Evolutionary conservation across 1,140 invertebrate genomes (phyloP).

Genomic region (Cotesia glomerata): DNA sequence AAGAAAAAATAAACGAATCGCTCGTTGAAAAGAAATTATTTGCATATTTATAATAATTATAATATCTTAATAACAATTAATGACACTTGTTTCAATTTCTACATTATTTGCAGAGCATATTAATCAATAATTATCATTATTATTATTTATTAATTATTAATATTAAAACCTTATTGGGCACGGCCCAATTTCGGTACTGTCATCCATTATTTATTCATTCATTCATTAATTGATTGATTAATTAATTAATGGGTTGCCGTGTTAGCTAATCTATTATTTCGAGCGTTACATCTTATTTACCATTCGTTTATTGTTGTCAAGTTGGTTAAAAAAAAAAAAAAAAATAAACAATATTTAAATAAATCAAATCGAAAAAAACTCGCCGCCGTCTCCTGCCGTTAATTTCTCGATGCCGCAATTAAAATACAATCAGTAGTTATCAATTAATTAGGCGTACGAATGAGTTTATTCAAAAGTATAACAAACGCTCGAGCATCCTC

Average conservation of each 20-base stretch:
- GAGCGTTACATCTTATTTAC: no score
- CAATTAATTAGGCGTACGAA: not conserved
- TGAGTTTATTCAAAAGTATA: slow-evolving; percentile 10
- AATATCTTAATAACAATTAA: slow-evolving; percentile 58
- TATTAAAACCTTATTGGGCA: slow-evolving; percentile 46
- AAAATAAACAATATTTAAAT: no score
- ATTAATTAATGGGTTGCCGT: no score
- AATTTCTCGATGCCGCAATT: no score
- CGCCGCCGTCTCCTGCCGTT: no score
- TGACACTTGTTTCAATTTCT: slow-evolving; percentile 60
- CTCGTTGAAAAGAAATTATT: not conserved
- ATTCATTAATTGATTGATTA: slow-evolving; percentile 20
- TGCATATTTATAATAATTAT: slow-evolving; percentile 45
- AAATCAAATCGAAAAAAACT: no score
- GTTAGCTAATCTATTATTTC: no score
- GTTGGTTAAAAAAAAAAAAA: no score
- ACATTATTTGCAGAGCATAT: slow-evolving; percentile 50
- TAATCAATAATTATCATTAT: slow-evolving; percentile 1
- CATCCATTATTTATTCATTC: slow-evolving; percentile 27
- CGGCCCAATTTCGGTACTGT: slow-evolving; percentile 42
- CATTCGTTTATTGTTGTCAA: no score
- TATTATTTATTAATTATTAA: slow-evolving; percentile 30
- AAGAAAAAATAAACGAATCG: not conserved
- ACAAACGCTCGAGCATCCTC: slow-evolving; percentile 1
- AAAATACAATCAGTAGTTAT: no score